Conservation (phyloP, 2,888 invertebrate genomes). For the Lissonota sp. region DNA sequence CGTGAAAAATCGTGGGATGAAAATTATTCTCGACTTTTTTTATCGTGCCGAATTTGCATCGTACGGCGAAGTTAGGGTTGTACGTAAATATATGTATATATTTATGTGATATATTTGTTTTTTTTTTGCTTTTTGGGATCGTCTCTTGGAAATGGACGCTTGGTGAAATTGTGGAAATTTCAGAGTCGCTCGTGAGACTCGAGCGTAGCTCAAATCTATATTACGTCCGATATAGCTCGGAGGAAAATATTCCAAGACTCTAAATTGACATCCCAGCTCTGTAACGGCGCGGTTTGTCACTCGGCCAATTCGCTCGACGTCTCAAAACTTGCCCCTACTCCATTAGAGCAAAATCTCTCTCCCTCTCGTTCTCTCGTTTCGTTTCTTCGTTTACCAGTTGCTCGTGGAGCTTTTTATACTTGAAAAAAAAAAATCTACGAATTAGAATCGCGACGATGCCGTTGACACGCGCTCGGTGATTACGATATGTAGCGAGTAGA, state of each 20-base stretch:
- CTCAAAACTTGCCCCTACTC: slow-evolving; percentile 37
- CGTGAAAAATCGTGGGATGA: not conserved
- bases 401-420: slow-evolving; percentile 11
- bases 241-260: slow-evolving; percentile 64
- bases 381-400: not conserved
- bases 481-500: slow-evolving; percentile 4
- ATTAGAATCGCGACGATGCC: slow-evolving; percentile 19
- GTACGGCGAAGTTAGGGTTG: not conserved
- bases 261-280: slow-evolving; percentile 61
- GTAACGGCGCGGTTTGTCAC: slow-evolving; percentile 61
- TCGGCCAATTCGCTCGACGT: slow-evolving; percentile 59
- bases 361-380: not conserved
- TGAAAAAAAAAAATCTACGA: slow-evolving; percentile 3
- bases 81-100: no score
- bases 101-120: no score
- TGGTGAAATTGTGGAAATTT: slow-evolving; percentile 2
- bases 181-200: slow-evolving; percentile 2
- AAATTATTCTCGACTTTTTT: not conserved
- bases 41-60: not conserved
- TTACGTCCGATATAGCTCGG: slow-evolving; percentile 41
- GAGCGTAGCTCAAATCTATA: slow-evolving; percentile 41
- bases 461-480: not conserved
- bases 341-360: slow-evolving; percentile 4
- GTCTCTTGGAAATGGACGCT: no score
- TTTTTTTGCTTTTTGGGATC: no score